phyloP scores from a whole-genome alignment of 2,888 invertebrate genomes.

The Stratiomys singularior region DNA sequence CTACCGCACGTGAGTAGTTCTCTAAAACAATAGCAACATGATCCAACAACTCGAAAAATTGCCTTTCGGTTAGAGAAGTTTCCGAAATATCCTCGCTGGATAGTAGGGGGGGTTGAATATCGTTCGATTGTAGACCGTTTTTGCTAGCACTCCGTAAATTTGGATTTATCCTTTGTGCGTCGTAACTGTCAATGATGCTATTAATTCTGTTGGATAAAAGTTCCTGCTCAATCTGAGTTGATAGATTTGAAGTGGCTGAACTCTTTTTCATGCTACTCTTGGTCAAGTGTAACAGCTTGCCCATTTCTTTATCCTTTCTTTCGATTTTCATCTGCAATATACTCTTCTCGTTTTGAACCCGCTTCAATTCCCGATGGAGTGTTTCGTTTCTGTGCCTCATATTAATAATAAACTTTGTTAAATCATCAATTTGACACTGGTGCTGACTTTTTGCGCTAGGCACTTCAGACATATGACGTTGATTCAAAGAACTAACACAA shows the following conservation, averaged over 20 bases:
- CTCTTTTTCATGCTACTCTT: background rate
- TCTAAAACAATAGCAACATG: background rate
- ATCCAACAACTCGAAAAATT: constrained; percentile 9
- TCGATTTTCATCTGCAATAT: constrained; percentile 41
- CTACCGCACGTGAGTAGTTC: background rate
- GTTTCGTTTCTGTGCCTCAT: constrained; percentile 29
- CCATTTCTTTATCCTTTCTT: constrained; percentile 37
- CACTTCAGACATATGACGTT: background rate
- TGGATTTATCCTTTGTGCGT: background rate
- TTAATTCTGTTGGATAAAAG: constrained; percentile 8
- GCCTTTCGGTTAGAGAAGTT: background rate
- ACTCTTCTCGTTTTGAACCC: constrained; percentile 29
- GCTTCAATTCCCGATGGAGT: constrained; percentile 31
- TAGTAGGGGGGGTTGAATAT: background rate
- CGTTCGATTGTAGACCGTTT: background rate
- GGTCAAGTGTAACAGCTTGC: constrained; percentile 4
- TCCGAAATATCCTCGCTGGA: background rate
- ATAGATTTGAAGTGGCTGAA: background rate
- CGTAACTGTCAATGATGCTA: constrained; percentile 1
- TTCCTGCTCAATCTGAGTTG: background rate
- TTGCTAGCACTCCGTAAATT: background rate
- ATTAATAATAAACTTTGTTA: constrained; percentile 42
- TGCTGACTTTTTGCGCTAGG: background rate
- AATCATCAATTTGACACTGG: constrained; percentile 44
- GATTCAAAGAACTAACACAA: background rate